Evolutionary conservation across 2,888 invertebrate genomes (phyloP).

Genomic region (Pseudeuparius sepicola): DNA sequence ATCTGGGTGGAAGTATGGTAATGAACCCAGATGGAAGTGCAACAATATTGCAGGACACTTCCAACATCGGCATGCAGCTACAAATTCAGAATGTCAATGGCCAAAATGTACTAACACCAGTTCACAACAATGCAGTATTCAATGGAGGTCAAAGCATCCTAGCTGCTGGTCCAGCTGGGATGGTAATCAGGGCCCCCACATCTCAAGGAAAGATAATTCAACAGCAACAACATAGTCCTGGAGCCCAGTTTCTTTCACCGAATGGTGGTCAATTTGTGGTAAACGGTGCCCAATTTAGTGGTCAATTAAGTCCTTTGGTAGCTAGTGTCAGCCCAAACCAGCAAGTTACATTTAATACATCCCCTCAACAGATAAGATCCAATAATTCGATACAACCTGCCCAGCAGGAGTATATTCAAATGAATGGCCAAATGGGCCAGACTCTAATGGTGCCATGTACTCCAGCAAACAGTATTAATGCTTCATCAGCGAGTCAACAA

Average conservation of each 20-base stretch:
- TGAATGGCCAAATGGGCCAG: constrained; percentile 55
- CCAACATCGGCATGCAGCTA: constrained; percentile 59
- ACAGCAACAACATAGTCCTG: constrained; percentile 51
- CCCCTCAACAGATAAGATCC: constrained; percentile 30
- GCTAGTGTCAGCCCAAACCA: constrained; percentile 63
- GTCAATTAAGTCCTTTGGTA: constrained; percentile 69
- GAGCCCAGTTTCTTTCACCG: constrained; percentile 64
- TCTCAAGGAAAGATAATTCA: constrained; percentile 58
- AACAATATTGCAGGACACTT: constrained; percentile 60
- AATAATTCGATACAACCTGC: constrained; percentile 34
- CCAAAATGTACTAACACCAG: constrained; percentile 64
- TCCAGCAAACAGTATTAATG: constrained; percentile 46
- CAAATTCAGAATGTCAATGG: constrained; percentile 75
- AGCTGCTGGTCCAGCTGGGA: constrained; percentile 57
- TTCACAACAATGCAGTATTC: constrained; percentile 56
- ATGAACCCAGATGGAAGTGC: constrained; percentile 67
- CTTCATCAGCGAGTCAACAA: constrained; percentile 47
- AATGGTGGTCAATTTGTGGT: constrained; percentile 65
- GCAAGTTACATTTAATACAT: constrained; percentile 41
- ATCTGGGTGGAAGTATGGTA: constrained; percentile 63
- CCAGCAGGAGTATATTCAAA: constrained; percentile 61
- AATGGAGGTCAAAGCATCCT: constrained; percentile 51
- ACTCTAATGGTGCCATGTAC: constrained; percentile 62
- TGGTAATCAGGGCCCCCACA: constrained; percentile 68
- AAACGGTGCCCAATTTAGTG: constrained; percentile 61